Evolutionary conservation across 2,113 vertebrate genomes (phyloP).

Genomic region (Sceloporus tristichus): DNA sequence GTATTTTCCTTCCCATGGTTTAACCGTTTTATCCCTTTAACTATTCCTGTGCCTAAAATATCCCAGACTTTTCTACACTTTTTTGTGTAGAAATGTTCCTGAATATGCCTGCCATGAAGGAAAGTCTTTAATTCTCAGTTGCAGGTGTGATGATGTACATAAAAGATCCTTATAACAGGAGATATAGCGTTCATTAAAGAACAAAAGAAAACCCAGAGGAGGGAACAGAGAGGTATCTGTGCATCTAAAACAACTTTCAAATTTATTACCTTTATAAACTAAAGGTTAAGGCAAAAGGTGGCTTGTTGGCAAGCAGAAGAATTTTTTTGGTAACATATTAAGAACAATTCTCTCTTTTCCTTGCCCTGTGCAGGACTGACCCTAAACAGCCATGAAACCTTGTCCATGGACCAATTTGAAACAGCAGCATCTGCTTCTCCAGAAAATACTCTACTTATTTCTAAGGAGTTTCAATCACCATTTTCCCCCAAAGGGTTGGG

Average conservation of each 20-base stretch:
- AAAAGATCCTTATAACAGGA: slow-evolving; percentile 51
- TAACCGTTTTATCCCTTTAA: slow-evolving; percentile 57
- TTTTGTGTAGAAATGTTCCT: slow-evolving; percentile 56
- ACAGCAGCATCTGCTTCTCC: slow-evolving; percentile 64
- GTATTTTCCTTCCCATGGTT: slow-evolving; percentile 67
- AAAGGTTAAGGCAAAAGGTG: slow-evolving; percentile 77
- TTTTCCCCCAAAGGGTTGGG: slow-evolving; percentile 62
- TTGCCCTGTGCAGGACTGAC: slow-evolving; percentile 61
- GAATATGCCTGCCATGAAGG: slow-evolving; percentile 47
- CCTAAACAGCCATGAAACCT: slow-evolving; percentile 27
- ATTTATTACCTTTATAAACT: slow-evolving; percentile 70
- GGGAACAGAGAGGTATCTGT: slow-evolving; percentile 75
- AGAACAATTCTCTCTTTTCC: slow-evolving; percentile 59
- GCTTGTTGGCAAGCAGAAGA: slow-evolving; percentile 66
- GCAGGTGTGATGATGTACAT: slow-evolving; percentile 52
- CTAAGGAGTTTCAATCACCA: slow-evolving; percentile 50
- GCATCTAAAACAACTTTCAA: slow-evolving; percentile 75
- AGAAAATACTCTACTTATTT: slow-evolving; percentile 45
- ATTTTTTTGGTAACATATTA: slow-evolving; percentile 71
- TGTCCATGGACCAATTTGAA: slow-evolving; percentile 57
- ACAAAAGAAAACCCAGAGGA: slow-evolving; percentile 31
- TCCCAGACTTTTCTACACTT: slow-evolving; percentile 34
- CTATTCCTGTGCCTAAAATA: slow-evolving; percentile 50
- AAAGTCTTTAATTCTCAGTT: slow-evolving; percentile 61
- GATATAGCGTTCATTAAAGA: slow-evolving; percentile 34